These are phyloP conservation scores for Rhipidura dahli DNA, from an alignment of 2,113 vertebrate species.

Conservation along the genomic window DNA sequence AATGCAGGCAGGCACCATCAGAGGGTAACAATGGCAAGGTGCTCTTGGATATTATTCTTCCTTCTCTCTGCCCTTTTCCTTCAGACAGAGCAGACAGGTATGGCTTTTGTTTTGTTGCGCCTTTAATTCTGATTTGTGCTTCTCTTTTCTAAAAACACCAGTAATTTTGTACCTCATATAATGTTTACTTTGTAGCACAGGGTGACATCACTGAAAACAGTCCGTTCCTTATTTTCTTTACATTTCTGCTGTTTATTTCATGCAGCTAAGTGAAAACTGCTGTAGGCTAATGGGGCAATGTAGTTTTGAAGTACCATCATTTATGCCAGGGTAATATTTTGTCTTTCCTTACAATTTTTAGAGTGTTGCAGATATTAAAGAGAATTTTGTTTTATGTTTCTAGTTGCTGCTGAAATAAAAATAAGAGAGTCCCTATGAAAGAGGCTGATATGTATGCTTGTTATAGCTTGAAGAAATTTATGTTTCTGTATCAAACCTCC, in stretches of 20 bases:
- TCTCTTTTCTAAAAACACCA: not conserved
- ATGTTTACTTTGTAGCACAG: not conserved
- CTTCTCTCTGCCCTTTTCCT: conserved; percentile 53
- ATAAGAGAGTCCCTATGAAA: not conserved
- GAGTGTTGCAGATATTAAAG: not conserved
- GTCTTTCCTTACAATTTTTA: not conserved
- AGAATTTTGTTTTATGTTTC: not conserved
- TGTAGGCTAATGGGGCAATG: not conserved
- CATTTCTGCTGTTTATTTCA: not conserved
- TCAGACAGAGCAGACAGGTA: conserved; percentile 70
- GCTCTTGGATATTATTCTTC: conserved; percentile 35
- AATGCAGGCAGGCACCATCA: not conserved
- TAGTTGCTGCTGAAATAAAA: not conserved
- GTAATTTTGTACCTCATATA: not conserved
- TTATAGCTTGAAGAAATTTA: not conserved
- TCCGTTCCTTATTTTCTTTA: not conserved
- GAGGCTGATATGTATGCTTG: not conserved
- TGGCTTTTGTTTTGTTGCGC: not conserved
- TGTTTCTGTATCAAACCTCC: not conserved
- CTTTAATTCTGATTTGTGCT: not conserved
- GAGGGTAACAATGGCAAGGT: conserved; percentile 46
- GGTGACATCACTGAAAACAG: not conserved
- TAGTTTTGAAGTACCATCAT: not conserved
- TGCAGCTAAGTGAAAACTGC: not conserved
- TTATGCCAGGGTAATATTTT: not conserved